Evolutionary conservation across 2,113 vertebrate species (phyloP).

Genomic region (Sus scrofa): DNA sequence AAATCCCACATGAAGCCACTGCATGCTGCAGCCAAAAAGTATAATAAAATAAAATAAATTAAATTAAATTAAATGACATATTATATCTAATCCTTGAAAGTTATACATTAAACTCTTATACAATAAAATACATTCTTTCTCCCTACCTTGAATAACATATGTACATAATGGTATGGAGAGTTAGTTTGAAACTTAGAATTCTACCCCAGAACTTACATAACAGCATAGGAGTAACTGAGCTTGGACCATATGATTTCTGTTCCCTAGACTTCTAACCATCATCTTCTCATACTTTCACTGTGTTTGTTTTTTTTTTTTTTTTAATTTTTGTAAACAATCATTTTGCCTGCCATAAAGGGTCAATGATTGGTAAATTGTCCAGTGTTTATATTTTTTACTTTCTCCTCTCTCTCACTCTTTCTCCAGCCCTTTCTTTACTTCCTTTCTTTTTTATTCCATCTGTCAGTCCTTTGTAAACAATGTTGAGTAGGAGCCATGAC

Average conservation of each 20-base stretch:
- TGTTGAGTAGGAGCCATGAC: neutral
- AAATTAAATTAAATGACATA: too few species aligned
- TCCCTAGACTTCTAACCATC: neutral
- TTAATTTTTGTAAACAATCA: neutral
- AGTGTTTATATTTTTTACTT: neutral
- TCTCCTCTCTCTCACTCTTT: neutral
- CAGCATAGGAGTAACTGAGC: fast-evolving
- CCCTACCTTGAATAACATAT: neutral
- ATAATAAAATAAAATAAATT: too few species aligned
- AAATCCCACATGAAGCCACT: too few species aligned
- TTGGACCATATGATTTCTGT: neutral
- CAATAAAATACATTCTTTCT: neutral
- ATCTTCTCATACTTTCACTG: neutral
- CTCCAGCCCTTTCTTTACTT: neutral
- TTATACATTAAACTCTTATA: neutral
- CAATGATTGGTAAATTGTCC: neutral
- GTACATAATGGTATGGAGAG: neutral
- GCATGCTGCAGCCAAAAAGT: too few species aligned
- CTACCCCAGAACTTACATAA: neutral
- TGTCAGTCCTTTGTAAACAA: neutral
- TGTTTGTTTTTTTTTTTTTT: neutral
- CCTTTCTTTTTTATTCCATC: neutral
- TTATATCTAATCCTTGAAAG: neutral
- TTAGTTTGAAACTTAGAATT: neutral
- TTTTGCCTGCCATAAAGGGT: neutral